Evolutionary conservation across 1,140 invertebrate genomes (phyloP).

Genomic region (Drosophila mayri): DNA sequence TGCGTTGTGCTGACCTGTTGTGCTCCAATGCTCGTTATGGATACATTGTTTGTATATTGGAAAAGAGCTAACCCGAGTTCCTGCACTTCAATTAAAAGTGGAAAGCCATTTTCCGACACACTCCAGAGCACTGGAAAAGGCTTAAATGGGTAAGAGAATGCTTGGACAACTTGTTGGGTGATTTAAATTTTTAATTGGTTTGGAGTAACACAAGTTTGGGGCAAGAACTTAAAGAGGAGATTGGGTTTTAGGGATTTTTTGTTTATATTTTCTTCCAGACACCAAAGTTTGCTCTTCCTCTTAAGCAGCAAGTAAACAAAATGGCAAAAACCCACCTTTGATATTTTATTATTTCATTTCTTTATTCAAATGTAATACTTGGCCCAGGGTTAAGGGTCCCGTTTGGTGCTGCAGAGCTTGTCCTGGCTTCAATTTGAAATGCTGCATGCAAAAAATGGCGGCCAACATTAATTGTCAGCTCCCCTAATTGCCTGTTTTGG

Average conservation of each 20-base stretch:
- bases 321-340: background rate
- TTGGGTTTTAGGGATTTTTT: background rate
- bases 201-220: background rate
- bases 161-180: background rate
- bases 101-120: constrained; percentile 51
- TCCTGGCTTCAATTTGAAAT: constrained; percentile 1
- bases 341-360: background rate
- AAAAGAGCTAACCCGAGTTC: constrained; percentile 4
- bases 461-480: constrained; percentile 53
- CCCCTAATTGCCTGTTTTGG: constrained; percentile 56
- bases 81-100: constrained; percentile 61
- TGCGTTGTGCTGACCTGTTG: constrained; percentile 45
- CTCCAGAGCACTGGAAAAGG: background rate
- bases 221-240: background rate
- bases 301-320: no score
- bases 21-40: constrained; percentile 42
- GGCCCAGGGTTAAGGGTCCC: background rate
- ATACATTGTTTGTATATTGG: constrained; percentile 26
- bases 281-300: background rate
- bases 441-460: constrained; percentile 25
- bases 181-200: constrained; percentile 4
- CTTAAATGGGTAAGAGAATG: no score
- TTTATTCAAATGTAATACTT: background rate
- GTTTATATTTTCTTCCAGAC: background rate
- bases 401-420: background rate